Conservation (phyloP, 2,888 invertebrate genomes). For the Amblyjoppa fuscipennis region DNA sequence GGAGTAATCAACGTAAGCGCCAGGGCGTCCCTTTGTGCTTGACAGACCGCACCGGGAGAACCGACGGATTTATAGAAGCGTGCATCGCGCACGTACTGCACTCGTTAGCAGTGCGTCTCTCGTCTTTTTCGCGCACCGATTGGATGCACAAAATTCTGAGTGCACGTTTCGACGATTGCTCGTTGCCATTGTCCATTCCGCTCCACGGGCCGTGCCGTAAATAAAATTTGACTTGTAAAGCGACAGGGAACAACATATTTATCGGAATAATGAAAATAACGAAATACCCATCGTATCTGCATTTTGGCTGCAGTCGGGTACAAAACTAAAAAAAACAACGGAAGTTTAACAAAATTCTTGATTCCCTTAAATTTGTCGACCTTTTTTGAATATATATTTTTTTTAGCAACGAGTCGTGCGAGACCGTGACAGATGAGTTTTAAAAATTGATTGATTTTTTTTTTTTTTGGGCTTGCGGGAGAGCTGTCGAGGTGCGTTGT, state of each 20-base stretch:
- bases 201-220: neutral
- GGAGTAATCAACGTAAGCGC: slow-evolving; percentile 66
- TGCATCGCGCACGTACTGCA: slow-evolving; percentile 39
- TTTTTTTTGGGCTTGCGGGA: neutral
- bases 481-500: slow-evolving; percentile 25
- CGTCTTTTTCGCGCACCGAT: neutral
- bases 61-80: slow-evolving; percentile 46
- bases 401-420: neutral
- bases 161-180: slow-evolving; percentile 36
- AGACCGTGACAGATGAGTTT: slow-evolving; percentile 1
- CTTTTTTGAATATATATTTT: neutral
- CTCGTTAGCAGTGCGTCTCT: slow-evolving; percentile 8
- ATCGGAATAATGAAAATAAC: neutral
- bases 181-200: slow-evolving; percentile 18
- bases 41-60: slow-evolving; percentile 40
- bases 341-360: neutral
- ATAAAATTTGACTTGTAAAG: slow-evolving; percentile 18
- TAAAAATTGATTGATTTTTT: neutral
- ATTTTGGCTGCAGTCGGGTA: neutral
- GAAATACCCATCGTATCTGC: neutral
- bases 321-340: no score
- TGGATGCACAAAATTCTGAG: neutral
- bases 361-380: neutral
- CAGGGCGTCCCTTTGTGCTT: slow-evolving; percentile 50
- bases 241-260: neutral